These are phyloP conservation scores for Harpagifer antarcticus DNA, from an alignment of 2,797 vertebrate genomes.

Conservation along the genomic window DNA sequence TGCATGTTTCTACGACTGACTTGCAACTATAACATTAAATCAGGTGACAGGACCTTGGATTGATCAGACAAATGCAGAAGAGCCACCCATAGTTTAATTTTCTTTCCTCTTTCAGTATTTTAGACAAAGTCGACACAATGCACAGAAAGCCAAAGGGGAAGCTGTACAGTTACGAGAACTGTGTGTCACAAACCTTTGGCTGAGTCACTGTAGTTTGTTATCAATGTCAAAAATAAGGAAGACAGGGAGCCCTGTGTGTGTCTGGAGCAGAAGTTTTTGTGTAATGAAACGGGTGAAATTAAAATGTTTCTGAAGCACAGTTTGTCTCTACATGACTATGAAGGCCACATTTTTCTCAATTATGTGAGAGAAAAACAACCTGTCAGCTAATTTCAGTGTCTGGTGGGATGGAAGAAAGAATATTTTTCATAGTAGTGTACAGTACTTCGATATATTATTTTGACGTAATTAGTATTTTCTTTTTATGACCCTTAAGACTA, in stretches of 20 bases:
- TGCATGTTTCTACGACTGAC: background rate
- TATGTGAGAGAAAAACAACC: background rate
- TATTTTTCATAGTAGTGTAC: background rate
- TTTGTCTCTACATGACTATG: background rate
- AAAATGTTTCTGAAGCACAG: background rate
- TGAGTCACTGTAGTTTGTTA: conserved; percentile 14
- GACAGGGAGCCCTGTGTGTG: background rate
- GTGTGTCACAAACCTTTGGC: background rate
- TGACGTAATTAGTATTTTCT: background rate
- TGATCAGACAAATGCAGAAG: background rate
- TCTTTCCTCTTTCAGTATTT: conserved; percentile 10
- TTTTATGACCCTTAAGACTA: background rate
- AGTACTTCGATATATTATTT: background rate
- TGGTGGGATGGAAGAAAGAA: background rate
- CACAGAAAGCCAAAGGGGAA: conserved; percentile 8
- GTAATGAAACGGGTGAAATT: background rate
- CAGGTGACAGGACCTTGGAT: background rate
- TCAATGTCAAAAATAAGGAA: conserved; percentile 34
- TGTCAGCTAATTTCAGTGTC: background rate
- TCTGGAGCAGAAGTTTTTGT: background rate
- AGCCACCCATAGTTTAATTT: background rate
- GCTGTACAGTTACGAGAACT: background rate
- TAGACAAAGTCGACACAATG: background rate
- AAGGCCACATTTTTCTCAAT: background rate
- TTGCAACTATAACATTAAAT: background rate